Evolutionary conservation across 2,113 vertebrate species (phyloP).

Genomic region (Peromyscus maniculatus): DNA sequence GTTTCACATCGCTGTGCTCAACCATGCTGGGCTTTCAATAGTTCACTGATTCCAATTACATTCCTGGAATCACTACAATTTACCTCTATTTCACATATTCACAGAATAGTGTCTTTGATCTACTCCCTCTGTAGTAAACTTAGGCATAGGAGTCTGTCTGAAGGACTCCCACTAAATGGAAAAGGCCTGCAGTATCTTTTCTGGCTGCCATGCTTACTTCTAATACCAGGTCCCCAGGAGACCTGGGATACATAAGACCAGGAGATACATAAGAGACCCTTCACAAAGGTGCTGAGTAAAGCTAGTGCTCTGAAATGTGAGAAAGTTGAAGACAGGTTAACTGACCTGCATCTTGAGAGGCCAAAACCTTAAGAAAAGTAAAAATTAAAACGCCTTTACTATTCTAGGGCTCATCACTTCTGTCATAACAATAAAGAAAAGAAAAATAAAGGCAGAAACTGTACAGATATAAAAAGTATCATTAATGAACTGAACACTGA

Average conservation of each 20-base stretch:
- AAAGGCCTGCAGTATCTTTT: not conserved
- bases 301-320: not conserved
- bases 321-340: not conserved
- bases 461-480: not conserved
- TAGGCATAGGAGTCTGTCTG: not conserved
- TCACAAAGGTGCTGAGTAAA: not conserved
- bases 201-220: not conserved
- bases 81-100: not conserved
- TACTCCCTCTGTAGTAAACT: not conserved
- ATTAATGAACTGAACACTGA: not conserved
- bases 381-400: not conserved
- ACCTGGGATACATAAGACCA: too few species aligned
- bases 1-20: not conserved
- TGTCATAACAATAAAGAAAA: not conserved
- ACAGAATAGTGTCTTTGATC: not conserved
- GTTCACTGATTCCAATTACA: not conserved
- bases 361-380: not conserved
- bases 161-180: not conserved
- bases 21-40: not conserved
- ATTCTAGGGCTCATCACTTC: not conserved
- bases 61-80: constrained; percentile 7
- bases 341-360: not conserved
- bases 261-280: not conserved
- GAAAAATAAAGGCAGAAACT: not conserved
- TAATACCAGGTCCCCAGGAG: not conserved